A percentile compares a stretch with the other conserved stretches of the same genome.
These are phyloP conservation scores for Eulacestoma nigropectus DNA, from an alignment of 2,113 vertebrate genomes.

Conservation along the genomic window DNA sequence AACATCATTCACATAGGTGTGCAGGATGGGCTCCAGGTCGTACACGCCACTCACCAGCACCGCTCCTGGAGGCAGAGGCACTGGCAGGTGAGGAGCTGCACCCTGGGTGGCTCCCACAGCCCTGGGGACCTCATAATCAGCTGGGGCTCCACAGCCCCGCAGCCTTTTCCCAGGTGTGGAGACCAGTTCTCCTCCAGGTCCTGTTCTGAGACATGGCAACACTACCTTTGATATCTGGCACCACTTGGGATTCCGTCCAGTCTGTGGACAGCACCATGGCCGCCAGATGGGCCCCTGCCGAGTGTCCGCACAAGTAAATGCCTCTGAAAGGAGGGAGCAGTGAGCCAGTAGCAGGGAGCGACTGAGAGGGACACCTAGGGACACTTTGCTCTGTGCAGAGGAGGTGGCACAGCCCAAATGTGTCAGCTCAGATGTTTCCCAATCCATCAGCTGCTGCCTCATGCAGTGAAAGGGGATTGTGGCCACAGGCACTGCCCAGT, in stretches of 20 bases:
- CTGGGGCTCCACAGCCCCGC: neutral
- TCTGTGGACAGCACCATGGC: slow-evolving; percentile 87
- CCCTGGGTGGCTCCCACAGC: neutral
- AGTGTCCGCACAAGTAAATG: slow-evolving; percentile 91
- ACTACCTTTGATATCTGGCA: slow-evolving; percentile 85
- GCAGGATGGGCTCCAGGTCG: slow-evolving; percentile 83
- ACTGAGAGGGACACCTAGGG: neutral
- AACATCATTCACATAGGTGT: slow-evolving; percentile 79
- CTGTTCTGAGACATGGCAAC: rapidly evolving
- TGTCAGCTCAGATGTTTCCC: neutral
- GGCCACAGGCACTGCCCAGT: neutral
- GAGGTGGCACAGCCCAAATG: rapidly evolving
- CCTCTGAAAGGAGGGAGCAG: slow-evolving; percentile 70
- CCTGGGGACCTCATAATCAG: neutral
- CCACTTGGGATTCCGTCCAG: slow-evolving; percentile 77
- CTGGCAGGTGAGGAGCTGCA: neutral
- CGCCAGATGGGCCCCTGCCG: slow-evolving; percentile 88
- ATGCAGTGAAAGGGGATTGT: rapidly evolving
- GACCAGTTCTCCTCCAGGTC: neutral
- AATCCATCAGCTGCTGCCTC: neutral
- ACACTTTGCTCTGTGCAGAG: rapidly evolving
- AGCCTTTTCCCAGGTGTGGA: neutral
- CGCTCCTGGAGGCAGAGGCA: slow-evolving; percentile 67
- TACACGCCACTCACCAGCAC: slow-evolving; percentile 91
- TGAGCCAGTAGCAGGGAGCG: neutral